These are phyloP conservation scores for Acromyrmex echinatior DNA, from an alignment of 1,140 invertebrate genomes.

Conservation along the genomic window DNA sequence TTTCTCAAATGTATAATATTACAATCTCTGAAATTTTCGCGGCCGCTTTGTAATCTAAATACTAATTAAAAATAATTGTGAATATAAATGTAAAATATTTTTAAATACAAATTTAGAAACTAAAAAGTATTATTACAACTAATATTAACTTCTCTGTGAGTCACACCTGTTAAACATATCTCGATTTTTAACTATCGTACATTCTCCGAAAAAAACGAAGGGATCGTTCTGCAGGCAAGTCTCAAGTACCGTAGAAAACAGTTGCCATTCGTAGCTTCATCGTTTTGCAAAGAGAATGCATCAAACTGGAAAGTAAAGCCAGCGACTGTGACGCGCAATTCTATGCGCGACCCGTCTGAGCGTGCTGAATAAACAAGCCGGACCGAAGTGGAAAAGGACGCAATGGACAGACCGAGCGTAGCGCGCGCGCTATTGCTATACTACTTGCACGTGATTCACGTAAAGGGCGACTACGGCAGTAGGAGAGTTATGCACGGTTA, in stretches of 20 bases:
- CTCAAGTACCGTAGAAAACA: conserved; percentile 41
- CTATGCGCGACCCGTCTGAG: conserved; percentile 25
- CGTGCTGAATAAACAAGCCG: conserved; percentile 68
- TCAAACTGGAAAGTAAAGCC: conserved; percentile 66
- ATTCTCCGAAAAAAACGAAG: conserved; percentile 5
- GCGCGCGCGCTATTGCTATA: conserved; percentile 42
- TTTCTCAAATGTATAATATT: background rate
- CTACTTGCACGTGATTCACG: conserved; percentile 57
- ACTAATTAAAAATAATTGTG: background rate
- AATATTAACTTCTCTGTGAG: background rate
- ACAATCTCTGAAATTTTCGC: background rate
- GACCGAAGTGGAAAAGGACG: conserved; percentile 51
- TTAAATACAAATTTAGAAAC: background rate
- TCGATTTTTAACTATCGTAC: background rate
- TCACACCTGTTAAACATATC: background rate
- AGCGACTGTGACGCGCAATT: conserved; percentile 62
- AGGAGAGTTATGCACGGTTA: conserved; percentile 41
- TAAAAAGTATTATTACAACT: background rate
- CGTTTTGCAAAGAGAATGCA: conserved; percentile 60
- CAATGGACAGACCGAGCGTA: conserved; percentile 36
- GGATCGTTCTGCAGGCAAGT: conserved; percentile 6
- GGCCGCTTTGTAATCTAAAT: background rate
- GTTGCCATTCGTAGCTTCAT: conserved; percentile 40
- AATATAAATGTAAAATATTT: background rate
- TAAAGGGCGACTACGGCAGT: background rate